Evolutionary conservation across 1,140 invertebrate species (phyloP), one percentile per base, ranked within the genome.

Genomic region (Drosophila arawakana): DNA sequence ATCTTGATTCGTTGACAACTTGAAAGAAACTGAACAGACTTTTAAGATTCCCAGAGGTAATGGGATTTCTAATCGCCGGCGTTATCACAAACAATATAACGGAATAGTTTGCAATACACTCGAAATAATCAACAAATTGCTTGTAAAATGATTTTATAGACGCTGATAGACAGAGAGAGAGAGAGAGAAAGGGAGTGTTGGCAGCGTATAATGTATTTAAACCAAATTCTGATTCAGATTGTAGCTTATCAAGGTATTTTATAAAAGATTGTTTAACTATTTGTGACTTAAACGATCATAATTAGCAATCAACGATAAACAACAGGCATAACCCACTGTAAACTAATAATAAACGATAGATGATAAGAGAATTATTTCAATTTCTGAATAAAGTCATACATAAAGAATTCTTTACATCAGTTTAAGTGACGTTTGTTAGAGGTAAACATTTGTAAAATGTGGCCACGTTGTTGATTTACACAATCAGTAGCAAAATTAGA

Each of bases 1-100:
- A 89, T 80, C 73, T 80, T 78, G 41, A 30, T 67, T 68, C 66
- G 55, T 62, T 43, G 70, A 59, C 13, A 46, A 9, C 39, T 66
- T 8, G 13, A 0, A 7, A 11, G 34, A 11, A 61, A 89, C 66
- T 80, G 43, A n/a, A 7, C 49, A 18, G 37, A 49, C 30, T 41
- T n/a, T 49, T 1, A 44, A 60, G 61, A 9, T 52, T 34, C 39
- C 18, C 55, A 58, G 63, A 46, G 46, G n/a, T n/a, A n/a, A 1
- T 1, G 34, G 41, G 21, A 49, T 52, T 71, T 75, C 58, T 57
- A 50, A 63, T 71, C 50, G 37, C 15, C 8, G 10, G 35, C 30
- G 30, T 58, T 77, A 68, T 68, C 71, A 74, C 8, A 11, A 43
- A 2, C 39, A 10, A 46, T 5, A 57, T 25, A 46, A 34, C 34